Evolutionary conservation across 2,113 vertebrate species (phyloP).

Genomic region (Xiphias gladius): DNA sequence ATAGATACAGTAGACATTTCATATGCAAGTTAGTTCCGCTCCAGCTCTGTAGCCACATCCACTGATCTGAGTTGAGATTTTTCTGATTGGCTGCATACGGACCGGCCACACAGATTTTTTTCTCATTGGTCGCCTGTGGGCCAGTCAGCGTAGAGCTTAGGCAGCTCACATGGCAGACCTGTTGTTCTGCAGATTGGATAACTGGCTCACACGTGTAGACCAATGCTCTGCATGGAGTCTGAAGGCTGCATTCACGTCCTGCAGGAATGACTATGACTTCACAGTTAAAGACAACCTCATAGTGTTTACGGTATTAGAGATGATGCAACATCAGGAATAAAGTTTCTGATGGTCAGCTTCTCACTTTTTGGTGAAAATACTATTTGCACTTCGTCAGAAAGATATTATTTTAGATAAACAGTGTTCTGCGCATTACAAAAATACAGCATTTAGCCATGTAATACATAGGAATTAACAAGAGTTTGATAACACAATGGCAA

Average conservation of each 20-base stretch:
- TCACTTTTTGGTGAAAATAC: not conserved
- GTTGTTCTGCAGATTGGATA: conserved; percentile 74
- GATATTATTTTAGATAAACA: too few species aligned
- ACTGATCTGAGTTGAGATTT: conserved; percentile 5
- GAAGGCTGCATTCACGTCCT: not conserved
- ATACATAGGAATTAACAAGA: not conserved
- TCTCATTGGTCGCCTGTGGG: conserved; percentile 59
- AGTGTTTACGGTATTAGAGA: not conserved
- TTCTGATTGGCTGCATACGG: conserved; percentile 62
- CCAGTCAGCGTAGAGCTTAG: conserved; percentile 52
- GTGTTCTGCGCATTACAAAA: not conserved
- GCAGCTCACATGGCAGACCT: conserved; percentile 67
- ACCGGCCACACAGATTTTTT: conserved; percentile 48
- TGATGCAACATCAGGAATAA: not conserved
- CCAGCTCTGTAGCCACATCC: conserved; percentile 40
- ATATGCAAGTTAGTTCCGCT: not conserved
- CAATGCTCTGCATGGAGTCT: conserved; percentile 55
- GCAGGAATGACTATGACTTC: not conserved
- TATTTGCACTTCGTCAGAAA: not conserved
- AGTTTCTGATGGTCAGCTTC: not conserved
- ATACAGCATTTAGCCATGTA: not conserved
- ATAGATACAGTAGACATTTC: not conserved
- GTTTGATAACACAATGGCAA: too few species aligned
- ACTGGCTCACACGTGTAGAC: conserved; percentile 68
- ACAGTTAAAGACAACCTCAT: not conserved